These are phyloP conservation scores for Vireo altiloquus DNA, from an alignment of 2,113 vertebrate species.

Conservation along the genomic window DNA sequence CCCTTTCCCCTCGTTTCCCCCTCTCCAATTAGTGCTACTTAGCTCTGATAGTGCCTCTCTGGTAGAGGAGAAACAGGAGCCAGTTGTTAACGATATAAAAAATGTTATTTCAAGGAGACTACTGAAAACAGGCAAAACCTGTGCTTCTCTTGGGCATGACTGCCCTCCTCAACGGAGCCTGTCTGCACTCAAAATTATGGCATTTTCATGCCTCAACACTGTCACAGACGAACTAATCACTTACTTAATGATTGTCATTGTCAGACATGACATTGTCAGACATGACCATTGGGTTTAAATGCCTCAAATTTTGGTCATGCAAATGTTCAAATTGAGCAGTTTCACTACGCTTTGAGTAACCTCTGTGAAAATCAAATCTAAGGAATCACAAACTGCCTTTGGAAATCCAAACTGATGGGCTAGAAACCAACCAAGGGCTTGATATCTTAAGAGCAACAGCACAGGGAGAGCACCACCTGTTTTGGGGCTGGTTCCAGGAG, in stretches of 20 bases:
- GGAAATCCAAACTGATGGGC: not conserved
- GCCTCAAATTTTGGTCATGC: not conserved
- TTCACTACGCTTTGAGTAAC: not conserved
- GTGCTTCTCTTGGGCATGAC: not conserved
- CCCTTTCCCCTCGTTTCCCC: not conserved
- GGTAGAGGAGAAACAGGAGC: not conserved
- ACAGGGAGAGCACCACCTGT: accelerated
- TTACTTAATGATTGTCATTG: not conserved
- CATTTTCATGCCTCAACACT: not conserved
- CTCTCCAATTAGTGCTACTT: not conserved
- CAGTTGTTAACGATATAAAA: not conserved
- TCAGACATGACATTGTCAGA: accelerated
- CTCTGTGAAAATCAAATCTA: not conserved
- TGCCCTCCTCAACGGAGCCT: not conserved
- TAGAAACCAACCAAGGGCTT: not conserved
- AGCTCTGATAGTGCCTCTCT: not conserved
- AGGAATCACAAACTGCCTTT: not conserved
- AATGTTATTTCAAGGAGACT: not conserved
- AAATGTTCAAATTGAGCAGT: not conserved
- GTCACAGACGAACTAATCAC: not conserved
- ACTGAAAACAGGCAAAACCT: not conserved
- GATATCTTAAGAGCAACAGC: not conserved
- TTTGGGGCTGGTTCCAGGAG: not conserved
- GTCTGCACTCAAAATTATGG: not conserved
- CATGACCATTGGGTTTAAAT: accelerated